These are phyloP conservation scores for Aphidius gifuensis DNA, from an alignment of 1,140 invertebrate species.

Conservation along the genomic window DNA sequence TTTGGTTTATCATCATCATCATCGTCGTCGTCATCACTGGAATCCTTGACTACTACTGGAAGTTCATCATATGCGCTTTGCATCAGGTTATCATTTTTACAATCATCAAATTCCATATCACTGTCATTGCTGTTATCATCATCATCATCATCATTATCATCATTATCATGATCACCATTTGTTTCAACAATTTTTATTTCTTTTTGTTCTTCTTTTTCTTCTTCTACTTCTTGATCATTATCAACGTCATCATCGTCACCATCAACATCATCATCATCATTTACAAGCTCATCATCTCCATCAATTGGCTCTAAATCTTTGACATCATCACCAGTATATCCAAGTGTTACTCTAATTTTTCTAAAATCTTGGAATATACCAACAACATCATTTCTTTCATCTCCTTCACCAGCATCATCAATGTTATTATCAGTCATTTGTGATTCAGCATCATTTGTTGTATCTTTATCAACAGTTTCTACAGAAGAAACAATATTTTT, in stretches of 20 bases:
- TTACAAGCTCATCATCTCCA: slow-evolving; percentile 36
- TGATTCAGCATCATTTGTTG: slow-evolving; percentile 11
- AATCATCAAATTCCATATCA: slow-evolving; percentile 30
- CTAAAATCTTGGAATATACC: slow-evolving; percentile 66
- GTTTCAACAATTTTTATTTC: slow-evolving; percentile 15
- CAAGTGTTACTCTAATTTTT: slow-evolving; percentile 73
- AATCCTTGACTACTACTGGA: slow-evolving; percentile 42
- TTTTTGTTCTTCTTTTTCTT: slow-evolving; percentile 31
- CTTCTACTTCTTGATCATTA: slow-evolving; percentile 21
- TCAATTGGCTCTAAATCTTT: slow-evolving; percentile 35
- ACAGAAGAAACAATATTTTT: slow-evolving; percentile 20
- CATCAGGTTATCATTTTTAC: slow-evolving; percentile 41
- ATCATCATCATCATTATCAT: slow-evolving; percentile 19
- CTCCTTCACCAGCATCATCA: slow-evolving; percentile 39
- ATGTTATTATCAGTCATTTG: slow-evolving; percentile 23
- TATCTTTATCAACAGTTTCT: slow-evolving; percentile 26
- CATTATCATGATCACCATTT: slow-evolving; percentile 33
- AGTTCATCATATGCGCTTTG: slow-evolving; percentile 46
- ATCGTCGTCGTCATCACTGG: too few species aligned
- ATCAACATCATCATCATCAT: slow-evolving; percentile 37
- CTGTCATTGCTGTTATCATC: slow-evolving; percentile 22
- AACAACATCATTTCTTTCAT: slow-evolving; percentile 50
- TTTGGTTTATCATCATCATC: slow-evolving; percentile 42
- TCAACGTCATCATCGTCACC: slow-evolving; percentile 33
- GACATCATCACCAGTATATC: slow-evolving; percentile 66